Percentiles rank a stretch among this genome's conserved stretches.
These are phyloP conservation scores for Drosophila tristis DNA, from an alignment of 1,140 invertebrate genomes.

Conservation along the genomic window DNA sequence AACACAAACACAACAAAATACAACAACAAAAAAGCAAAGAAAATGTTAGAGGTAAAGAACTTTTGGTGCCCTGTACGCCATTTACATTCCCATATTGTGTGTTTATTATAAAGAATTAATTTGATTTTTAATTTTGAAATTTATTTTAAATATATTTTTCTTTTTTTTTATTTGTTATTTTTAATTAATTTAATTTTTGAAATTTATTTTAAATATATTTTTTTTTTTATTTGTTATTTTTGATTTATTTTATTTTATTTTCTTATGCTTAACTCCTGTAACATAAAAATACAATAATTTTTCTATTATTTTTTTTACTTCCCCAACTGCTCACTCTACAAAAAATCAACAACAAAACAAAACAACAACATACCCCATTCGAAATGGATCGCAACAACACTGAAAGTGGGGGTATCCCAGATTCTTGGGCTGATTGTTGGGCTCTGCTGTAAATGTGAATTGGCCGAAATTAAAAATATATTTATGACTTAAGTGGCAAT, in stretches of 20 bases:
- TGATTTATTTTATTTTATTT: neutral
- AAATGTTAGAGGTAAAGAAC: too few relatives aligned
- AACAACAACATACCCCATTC: neutral
- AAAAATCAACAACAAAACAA: neutral
- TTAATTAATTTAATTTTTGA: neutral
- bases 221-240: neutral
- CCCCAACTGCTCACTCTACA: too few relatives aligned
- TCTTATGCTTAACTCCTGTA: too few relatives aligned
- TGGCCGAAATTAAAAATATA: constrained; percentile 81
- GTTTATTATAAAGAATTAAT: too few relatives aligned
- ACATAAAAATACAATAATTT: too few relatives aligned
- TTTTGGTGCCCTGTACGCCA: too few relatives aligned
- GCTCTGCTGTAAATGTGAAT: constrained; percentile 74
- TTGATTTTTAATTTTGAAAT: too few relatives aligned
- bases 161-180: neutral
- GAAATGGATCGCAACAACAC: constrained; percentile 14
- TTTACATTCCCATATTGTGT: too few relatives aligned
- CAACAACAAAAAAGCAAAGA: too few relatives aligned
- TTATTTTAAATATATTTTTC: neutral
- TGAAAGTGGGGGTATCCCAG: constrained; percentile 21
- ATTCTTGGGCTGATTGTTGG: constrained; percentile 42
- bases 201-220: neutral
- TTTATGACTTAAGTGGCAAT: constrained; percentile 82
- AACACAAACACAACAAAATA: too few relatives aligned
- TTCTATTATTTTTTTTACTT: neutral